phyloP scores from a whole-genome alignment of 2,797 vertebrate species.

The Mus caroli region DNA sequence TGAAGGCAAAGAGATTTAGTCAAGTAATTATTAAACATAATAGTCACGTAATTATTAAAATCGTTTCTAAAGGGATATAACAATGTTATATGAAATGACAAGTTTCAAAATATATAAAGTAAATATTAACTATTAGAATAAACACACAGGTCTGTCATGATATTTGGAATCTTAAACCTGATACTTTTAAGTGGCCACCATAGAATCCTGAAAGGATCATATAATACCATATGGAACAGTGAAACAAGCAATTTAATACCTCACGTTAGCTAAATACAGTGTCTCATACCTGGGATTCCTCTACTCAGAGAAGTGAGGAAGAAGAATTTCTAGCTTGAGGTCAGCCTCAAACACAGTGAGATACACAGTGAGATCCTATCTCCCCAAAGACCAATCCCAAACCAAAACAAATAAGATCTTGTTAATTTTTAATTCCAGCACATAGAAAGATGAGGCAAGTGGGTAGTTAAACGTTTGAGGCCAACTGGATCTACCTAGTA shows the following conservation, averaged over 20 bases:
- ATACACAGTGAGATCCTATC: not conserved
- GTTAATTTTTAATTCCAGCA: not conserved
- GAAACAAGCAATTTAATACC: not conserved
- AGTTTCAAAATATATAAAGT: not conserved
- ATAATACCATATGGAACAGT: not conserved
- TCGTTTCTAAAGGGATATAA: slow-evolving; percentile 3
- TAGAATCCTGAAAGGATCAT: not conserved
- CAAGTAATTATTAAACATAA: not conserved
- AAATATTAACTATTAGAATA: not conserved
- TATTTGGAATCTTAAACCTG: not conserved
- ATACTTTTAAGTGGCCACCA: not conserved
- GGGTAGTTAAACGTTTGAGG: not conserved
- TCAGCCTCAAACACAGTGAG: not conserved
- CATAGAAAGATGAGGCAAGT: not conserved
- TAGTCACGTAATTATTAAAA: slow-evolving; percentile 11
- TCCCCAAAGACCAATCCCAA: not conserved
- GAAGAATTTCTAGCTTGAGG: not conserved
- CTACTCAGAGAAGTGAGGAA: not conserved
- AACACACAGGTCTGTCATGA: not conserved
- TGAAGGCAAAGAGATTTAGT: slow-evolving; percentile 20
- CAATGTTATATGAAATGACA: not conserved
- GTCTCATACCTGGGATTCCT: not conserved
- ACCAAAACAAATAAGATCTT: not conserved
- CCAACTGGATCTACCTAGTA: not conserved
- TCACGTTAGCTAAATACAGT: not conserved